Percentiles rank a stretch among this genome's conserved stretches.
These are phyloP conservation scores for Harpalus rubripes DNA, from an alignment of 2,888 invertebrate genomes.

Conservation along the genomic window DNA sequence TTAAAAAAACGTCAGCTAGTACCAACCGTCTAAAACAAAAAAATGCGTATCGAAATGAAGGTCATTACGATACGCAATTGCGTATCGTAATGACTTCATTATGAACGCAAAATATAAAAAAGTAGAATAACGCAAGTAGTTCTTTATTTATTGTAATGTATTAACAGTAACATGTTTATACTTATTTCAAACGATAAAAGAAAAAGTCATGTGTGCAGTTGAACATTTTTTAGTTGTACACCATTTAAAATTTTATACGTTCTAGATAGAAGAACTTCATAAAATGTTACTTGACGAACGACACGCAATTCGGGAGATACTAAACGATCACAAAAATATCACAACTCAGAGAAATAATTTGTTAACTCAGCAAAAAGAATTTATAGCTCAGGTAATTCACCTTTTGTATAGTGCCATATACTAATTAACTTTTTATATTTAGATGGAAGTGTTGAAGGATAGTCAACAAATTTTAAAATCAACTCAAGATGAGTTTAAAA, in stretches of 20 bases:
- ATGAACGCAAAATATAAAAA: no score
- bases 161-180: no score
- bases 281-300: slow-evolving; percentile 71
- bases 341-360: slow-evolving; percentile 72
- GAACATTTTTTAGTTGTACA: no score
- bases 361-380: slow-evolving; percentile 70
- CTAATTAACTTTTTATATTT: slow-evolving; percentile 15
- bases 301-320: slow-evolving; percentile 72
- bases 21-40: no score
- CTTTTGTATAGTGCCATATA: slow-evolving; percentile 42
- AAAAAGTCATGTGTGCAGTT: no score
- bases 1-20: no score
- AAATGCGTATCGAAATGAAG: no score
- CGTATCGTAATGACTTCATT: no score
- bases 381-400: slow-evolving; percentile 70
- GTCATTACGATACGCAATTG: no score
- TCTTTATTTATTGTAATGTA: no score
- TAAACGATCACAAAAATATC: slow-evolving; percentile 72
- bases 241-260: background rate
- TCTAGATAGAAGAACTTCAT: slow-evolving; percentile 73
- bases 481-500: slow-evolving; percentile 19
- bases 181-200: no score
- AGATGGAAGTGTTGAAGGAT: slow-evolving; percentile 55
- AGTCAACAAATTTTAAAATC: slow-evolving; percentile 33
- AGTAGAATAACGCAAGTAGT: no score